A percentile compares a stretch with the other conserved stretches of the same genome.
Evolutionary conservation across 2,888 invertebrate species (phyloP).

Genomic region (Sarcophaga rosellei): DNA sequence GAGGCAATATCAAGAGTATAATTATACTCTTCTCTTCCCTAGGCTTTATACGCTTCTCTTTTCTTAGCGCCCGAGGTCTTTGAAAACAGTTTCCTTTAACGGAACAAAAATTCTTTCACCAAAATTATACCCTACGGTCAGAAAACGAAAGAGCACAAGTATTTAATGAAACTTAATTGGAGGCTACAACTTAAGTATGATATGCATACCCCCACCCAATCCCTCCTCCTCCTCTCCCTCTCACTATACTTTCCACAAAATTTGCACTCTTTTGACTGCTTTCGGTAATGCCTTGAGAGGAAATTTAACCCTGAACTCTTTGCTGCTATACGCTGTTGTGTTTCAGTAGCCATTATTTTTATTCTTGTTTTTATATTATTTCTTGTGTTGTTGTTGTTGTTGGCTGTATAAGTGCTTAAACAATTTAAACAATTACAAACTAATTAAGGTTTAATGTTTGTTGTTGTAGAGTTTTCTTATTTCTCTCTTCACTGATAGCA

Average conservation of each 20-base stretch:
- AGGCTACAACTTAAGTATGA: background rate
- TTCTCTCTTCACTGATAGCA: background rate
- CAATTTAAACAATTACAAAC: slow-evolving; percentile 56
- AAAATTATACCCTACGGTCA: background rate
- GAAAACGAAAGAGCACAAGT: slow-evolving; percentile 2
- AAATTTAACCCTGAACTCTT: background rate
- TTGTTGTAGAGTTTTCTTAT: background rate
- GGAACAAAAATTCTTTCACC: background rate
- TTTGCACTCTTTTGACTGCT: too few species aligned
- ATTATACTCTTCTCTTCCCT: background rate
- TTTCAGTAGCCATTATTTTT: background rate
- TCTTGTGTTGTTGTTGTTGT: background rate
- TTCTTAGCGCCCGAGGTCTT: background rate
- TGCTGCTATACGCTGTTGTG: background rate
- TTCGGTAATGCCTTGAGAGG: background rate
- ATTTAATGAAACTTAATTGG: slow-evolving; percentile 35
- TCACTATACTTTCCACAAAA: background rate
- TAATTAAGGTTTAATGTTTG: slow-evolving; percentile 47
- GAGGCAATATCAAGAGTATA: background rate
- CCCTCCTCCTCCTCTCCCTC: background rate
- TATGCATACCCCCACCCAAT: background rate
- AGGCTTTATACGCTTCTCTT: background rate
- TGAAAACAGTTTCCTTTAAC: background rate
- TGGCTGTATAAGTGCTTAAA: slow-evolving; percentile 35
- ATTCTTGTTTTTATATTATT: background rate